Conservation (phyloP, 2,888 invertebrate genomes). For the Trissonchulus latispiculum region DNA sequence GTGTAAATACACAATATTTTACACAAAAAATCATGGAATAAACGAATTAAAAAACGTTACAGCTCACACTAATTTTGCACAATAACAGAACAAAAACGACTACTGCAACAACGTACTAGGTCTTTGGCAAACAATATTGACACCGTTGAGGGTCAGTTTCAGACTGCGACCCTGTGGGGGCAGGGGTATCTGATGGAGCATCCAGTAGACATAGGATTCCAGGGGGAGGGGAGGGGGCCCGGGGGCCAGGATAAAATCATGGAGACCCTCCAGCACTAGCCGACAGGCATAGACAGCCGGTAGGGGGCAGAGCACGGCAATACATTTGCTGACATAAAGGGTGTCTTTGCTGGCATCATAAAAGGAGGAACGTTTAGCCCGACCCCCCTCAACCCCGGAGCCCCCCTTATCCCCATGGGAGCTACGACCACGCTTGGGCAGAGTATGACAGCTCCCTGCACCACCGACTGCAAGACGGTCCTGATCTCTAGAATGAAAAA, state of each 20-base stretch:
- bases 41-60: too few species aligned
- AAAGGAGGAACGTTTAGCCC: slow-evolving; percentile 40
- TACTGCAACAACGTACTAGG: slow-evolving; percentile 28
- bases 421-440: slow-evolving; percentile 32
- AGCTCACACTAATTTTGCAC: too few species aligned
- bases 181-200: slow-evolving; percentile 63
- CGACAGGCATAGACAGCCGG: slow-evolving; percentile 72
- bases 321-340: slow-evolving; percentile 86
- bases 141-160: slow-evolving; percentile 15
- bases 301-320: slow-evolving; percentile 78
- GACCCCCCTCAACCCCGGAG: too few species aligned
- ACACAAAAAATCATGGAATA: too few species aligned
- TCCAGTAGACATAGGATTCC: slow-evolving; percentile 87
- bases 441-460: slow-evolving; percentile 38
- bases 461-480: too few species aligned
- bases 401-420: not conserved
- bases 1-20: too few species aligned
- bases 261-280: slow-evolving; percentile 58
- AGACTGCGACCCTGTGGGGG: slow-evolving; percentile 23
- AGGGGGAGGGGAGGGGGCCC: slow-evolving; percentile 52
- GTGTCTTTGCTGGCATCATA: slow-evolving; percentile 88
- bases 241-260: slow-evolving; percentile 28
- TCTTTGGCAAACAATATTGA: slow-evolving; percentile 37
- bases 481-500: too few species aligned
- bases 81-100: too few species aligned